Evolutionary conservation across 2,113 vertebrate genomes (phyloP), one percentile per base, ranked within the genome.

Genomic region (Anhinga rufa): DNA sequence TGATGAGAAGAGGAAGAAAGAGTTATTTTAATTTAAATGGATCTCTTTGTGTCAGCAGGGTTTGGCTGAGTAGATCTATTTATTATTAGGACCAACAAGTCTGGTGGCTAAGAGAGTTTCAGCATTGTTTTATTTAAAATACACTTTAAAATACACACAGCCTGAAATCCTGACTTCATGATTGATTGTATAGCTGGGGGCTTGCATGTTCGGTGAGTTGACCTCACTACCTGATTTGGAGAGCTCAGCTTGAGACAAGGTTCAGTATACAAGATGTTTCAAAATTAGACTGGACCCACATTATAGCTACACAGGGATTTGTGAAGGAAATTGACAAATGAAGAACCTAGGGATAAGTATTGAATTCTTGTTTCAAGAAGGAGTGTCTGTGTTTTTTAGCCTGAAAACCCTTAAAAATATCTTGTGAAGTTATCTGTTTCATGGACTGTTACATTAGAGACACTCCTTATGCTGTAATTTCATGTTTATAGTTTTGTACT

Each of bases 381-480:
- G 42, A 71, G 7, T 70, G 77, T 94, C 46, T 85, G 10, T 86
- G 58, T 88, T 95, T n/a, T 91, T 29, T 40, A 75, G 82, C 78
- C 62, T 92, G 93, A 90, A 95, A 90, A 26, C 75, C 49, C n/a
- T 20, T 9, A 17, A 84, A 17, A 66, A 15, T 57, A 77, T 49
- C 78, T 86, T 68, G 58, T 75, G 71, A 94, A 93, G 64, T 70
- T 82, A 81, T 82, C 80, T 70, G 51, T 92, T 96, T 93, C 82
- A 88, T 2, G 14, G 88, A 46, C 77, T 76, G 77, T 95, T 93
- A 61, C 4, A 2, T 61, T 79, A 79, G 55, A 93, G 75, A 90
- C 60, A 38, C 46, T 95, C 64, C 69, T 83, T 81, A 88, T 74
- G 52, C 85, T 58, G 81, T 95, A 88, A 93, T 91, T 95, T 90